Conservation (phyloP, 53 echinoderm and acorn worm species). For the Temnopleurus reevesii region DNA sequence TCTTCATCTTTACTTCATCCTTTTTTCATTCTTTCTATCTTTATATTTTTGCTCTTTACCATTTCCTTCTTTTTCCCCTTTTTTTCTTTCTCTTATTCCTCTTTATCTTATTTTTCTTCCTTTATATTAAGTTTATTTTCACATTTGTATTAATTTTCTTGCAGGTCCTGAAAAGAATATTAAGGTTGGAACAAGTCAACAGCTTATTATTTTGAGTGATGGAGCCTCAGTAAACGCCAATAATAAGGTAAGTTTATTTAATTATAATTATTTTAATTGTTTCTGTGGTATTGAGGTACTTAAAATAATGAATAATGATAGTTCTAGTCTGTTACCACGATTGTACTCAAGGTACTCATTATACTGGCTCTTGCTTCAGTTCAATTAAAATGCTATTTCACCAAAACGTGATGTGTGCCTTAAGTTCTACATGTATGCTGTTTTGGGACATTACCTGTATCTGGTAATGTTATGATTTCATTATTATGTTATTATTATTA, state of each 20-base stretch:
- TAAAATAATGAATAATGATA: too few relatives aligned
- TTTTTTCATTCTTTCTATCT: neutral
- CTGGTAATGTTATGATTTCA: too few relatives aligned
- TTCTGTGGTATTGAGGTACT: too few relatives aligned
- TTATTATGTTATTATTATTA: too few relatives aligned
- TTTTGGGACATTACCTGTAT: too few relatives aligned
- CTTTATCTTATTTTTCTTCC: neutral
- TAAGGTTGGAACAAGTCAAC: neutral
- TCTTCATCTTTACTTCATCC: neutral
- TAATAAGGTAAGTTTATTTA: neutral
- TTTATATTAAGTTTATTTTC: too few relatives aligned
- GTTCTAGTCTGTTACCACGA: too few relatives aligned
- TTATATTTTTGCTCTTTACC: neutral
- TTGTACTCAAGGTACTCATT: too few relatives aligned
- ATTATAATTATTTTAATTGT: neutral
- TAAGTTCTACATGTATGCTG: too few relatives aligned
- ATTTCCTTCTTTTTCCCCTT: neutral
- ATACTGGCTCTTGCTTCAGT: too few relatives aligned
- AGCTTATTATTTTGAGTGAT: conserved; percentile 24
- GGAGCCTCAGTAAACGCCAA: neutral
- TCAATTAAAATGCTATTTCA: too few relatives aligned
- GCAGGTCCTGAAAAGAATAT: conserved; percentile 2
- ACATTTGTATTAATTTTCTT: neutral
- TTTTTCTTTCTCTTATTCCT: neutral
- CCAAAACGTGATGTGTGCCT: too few relatives aligned